phyloP scores from a whole-genome alignment of 2,113 vertebrate genomes.

The Pangasianodon hypophthalmus region DNA sequence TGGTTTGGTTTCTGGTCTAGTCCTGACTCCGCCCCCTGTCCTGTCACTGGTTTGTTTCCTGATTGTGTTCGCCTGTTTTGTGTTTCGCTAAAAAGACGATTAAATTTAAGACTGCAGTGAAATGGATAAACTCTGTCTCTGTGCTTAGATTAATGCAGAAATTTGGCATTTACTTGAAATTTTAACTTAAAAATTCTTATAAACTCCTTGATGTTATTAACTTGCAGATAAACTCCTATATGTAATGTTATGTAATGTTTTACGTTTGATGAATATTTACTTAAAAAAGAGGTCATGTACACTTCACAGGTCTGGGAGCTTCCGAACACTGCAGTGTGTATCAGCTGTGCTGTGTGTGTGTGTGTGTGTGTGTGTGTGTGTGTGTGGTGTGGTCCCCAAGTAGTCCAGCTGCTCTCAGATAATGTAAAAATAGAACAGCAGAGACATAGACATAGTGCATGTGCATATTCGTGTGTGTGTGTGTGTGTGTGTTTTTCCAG shows the following conservation, averaged over 20 bases:
- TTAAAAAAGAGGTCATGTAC: not conserved
- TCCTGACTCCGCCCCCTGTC: too few species aligned
- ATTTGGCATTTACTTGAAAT: not conserved
- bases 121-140: too few species aligned
- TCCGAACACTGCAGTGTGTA: not conserved
- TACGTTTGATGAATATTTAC: not conserved
- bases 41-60: too few species aligned
- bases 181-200: too few species aligned
- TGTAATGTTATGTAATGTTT: not conserved
- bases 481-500: conserved; percentile 31
- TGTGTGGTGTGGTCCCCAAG: not conserved
- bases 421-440: conserved; percentile 5
- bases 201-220: not conserved
- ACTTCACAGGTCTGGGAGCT: not conserved
- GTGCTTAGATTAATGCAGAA: not conserved
- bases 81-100: too few species aligned
- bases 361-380: not conserved
- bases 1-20: too few species aligned
- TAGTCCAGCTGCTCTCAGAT: not conserved
- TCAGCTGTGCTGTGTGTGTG: not conserved
- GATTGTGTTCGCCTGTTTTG: too few species aligned
- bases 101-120: too few species aligned
- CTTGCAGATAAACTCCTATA: not conserved
- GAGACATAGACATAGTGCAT: not conserved
- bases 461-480: not conserved